These are phyloP conservation scores for Tragelaphus buxtoni DNA, from an alignment of 2,113 vertebrate genomes.

Conservation along the genomic window DNA sequence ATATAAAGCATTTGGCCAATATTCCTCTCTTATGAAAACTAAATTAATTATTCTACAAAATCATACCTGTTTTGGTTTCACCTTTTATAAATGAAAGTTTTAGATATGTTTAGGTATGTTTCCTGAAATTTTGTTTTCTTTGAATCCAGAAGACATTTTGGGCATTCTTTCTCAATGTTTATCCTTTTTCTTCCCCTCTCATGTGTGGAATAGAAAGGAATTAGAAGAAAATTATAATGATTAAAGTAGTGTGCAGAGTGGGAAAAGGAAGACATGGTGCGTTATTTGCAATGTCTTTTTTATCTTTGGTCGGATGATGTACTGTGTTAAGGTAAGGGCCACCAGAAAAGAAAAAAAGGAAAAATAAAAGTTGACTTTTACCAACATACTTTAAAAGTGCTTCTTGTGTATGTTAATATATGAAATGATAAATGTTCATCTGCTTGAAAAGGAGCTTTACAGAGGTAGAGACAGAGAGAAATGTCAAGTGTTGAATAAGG, in stretches of 20 bases:
- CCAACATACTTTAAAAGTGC: background rate
- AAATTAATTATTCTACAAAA: background rate
- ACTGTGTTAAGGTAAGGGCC: background rate
- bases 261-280: background rate
- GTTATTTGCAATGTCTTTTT: background rate
- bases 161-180: background rate
- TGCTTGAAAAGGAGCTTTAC: background rate
- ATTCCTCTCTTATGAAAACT: background rate
- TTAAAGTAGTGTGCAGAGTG: background rate
- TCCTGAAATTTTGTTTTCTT: background rate
- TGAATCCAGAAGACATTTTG: background rate
- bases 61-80: background rate
- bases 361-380: background rate
- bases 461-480: background rate
- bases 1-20: background rate
- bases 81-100: background rate
- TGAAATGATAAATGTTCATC: background rate
- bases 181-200: background rate
- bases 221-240: background rate
- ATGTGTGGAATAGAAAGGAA: background rate
- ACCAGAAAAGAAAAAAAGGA: background rate
- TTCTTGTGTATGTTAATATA: background rate
- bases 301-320: background rate
- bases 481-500: constrained; percentile 3
- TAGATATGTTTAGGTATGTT: background rate